Percentiles rank a stretch among this genome's conserved stretches.
Conservation (phyloP, 1,140 invertebrate genomes). For the Laupala kohalensis region DNA sequence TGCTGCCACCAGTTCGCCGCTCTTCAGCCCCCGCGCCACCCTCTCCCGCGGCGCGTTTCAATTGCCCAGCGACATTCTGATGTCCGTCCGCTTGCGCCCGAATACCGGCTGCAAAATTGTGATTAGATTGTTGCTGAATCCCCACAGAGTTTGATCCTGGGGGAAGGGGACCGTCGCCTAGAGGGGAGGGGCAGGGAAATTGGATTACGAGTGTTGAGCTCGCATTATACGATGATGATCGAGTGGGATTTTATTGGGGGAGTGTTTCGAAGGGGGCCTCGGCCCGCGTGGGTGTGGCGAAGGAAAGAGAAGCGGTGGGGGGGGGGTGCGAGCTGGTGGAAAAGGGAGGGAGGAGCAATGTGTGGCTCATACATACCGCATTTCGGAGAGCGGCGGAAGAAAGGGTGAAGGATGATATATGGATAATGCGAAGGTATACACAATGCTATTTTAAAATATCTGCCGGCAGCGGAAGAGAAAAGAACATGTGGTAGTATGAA, state of each 20-base stretch:
- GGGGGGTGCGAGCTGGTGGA: neutral
- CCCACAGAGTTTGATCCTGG: neutral
- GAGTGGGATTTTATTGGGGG: slow-evolving; percentile 14
- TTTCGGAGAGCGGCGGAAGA: neutral
- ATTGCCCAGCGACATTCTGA: slow-evolving; percentile 14
- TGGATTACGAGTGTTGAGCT: slow-evolving; percentile 17
- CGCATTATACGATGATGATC: slow-evolving; percentile 13
- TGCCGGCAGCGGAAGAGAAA: neutral
- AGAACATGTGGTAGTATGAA: neutral
- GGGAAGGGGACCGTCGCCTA: slow-evolving; percentile 18
- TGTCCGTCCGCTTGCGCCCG: slow-evolving; percentile 3
- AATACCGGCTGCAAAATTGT: slow-evolving; percentile 18
- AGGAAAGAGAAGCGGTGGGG: slow-evolving; percentile 9
- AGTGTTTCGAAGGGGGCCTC: slow-evolving; percentile 4
- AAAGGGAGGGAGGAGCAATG: slow-evolving; percentile 7
- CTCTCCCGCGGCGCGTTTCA: slow-evolving; percentile 6
- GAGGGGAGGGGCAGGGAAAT: slow-evolving; percentile 19
- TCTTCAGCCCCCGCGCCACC: too few relatives aligned
- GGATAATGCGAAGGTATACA: neutral
- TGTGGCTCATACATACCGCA: slow-evolving; percentile 1
- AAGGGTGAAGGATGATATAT: slow-evolving; percentile 1
- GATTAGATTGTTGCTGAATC: slow-evolving; percentile 18
- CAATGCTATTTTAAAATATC: neutral
- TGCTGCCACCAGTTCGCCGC: too few relatives aligned
- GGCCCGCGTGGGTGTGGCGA: slow-evolving; percentile 5